These are phyloP conservation scores for Halisarca cf. caerulea DNA, from an alignment of 37 sponge, comb jelly and placozoan species.

Conservation along the genomic window DNA sequence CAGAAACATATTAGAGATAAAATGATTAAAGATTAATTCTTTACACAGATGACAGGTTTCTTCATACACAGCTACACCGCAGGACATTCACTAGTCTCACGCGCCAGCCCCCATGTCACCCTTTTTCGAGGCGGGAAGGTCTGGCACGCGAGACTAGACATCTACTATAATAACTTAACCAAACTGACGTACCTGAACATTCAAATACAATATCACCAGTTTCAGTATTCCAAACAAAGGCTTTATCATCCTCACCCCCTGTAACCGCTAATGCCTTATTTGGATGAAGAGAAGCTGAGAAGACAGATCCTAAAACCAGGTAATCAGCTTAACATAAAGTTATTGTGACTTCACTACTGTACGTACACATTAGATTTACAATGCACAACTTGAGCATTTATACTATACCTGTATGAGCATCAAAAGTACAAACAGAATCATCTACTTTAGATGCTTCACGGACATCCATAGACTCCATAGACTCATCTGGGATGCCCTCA, in stretches of 20 bases:
- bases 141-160: too few relatives aligned
- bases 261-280: slow-evolving; percentile 59
- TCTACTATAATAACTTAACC: background rate
- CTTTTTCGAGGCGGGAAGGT: too few relatives aligned
- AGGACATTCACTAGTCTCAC: too few relatives aligned
- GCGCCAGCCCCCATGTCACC: too few relatives aligned
- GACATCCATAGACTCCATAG: background rate
- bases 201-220: slow-evolving; percentile 61
- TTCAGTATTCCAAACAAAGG: slow-evolving; percentile 72
- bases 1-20: too few relatives aligned
- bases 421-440: slow-evolving; percentile 12
- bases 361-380: too few relatives aligned
- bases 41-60: too few relatives aligned
- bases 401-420: background rate
- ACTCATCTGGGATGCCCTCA: background rate
- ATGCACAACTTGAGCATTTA: too few relatives aligned
- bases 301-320: slow-evolving; percentile 84
- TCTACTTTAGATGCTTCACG: background rate
- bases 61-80: too few relatives aligned
- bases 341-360: too few relatives aligned
- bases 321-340: too few relatives aligned
- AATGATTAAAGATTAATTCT: too few relatives aligned
- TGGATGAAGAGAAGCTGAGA: slow-evolving; percentile 59
- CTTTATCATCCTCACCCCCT: slow-evolving; percentile 91
- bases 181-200: slow-evolving; percentile 51